Percentiles rank a stretch among this genome's conserved stretches.
Conservation (phyloP, 2,797 vertebrate genomes). For the Pseudochaenichthys georgianus region DNA sequence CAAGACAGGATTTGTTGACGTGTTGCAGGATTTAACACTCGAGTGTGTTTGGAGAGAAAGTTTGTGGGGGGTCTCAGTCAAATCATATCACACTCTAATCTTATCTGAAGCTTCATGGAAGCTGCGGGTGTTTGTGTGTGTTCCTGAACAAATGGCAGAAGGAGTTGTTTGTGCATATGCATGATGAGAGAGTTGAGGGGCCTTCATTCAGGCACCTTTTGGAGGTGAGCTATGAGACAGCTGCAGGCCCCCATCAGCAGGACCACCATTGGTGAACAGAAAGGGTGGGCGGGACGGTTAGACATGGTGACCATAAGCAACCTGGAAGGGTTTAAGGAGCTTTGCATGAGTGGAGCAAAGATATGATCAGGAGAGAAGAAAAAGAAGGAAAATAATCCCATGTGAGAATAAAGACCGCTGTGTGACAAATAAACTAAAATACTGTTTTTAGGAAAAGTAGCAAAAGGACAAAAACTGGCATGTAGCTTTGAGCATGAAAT, state of each 20-base stretch:
- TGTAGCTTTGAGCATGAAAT: too few relatives aligned
- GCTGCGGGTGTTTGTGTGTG: conserved; percentile 45
- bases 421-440: neutral
- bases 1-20: neutral
- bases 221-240: conserved; percentile 63
- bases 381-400: conserved; percentile 1
- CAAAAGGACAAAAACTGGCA: neutral
- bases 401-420: neutral
- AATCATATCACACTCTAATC: conserved; percentile 62
- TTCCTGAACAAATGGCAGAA: conserved; percentile 42
- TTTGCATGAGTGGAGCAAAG: conserved; percentile 5
- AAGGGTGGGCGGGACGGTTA: conserved; percentile 9
- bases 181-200: conserved; percentile 41
- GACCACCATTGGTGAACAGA: conserved; percentile 40
- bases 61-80: conserved; percentile 46
- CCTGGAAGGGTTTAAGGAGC: conserved; percentile 24
- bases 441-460: too few relatives aligned
- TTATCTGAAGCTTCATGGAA: conserved; percentile 57
- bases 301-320: conserved; percentile 18
- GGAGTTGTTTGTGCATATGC: conserved; percentile 49
- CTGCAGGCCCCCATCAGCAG: conserved; percentile 60
- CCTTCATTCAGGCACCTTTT: conserved; percentile 56
- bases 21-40: conserved; percentile 20
- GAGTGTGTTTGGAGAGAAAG: conserved; percentile 8
- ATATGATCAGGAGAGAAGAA: conserved; percentile 38